Evolutionary conservation across 37 sponge, comb jelly and placozoan species (phyloP).

Genomic region (Amphimedon queenslandica): DNA sequence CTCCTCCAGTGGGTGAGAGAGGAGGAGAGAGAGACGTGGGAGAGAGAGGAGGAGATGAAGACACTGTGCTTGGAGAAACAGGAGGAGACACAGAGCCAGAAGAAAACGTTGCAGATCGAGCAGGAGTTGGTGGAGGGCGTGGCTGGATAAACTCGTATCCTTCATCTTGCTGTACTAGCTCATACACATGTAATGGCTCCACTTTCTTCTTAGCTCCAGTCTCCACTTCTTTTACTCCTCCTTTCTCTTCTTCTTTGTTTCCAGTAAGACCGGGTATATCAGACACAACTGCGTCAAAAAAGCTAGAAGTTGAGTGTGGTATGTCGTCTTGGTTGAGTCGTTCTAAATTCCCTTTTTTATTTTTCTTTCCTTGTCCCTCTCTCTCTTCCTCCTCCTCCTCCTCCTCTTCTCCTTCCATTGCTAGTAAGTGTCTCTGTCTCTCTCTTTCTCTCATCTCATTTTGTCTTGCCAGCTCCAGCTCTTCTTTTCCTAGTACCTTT

Average conservation of each 20-base stretch:
- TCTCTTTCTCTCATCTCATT: neutral
- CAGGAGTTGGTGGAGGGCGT: neutral
- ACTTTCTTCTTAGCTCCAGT: too few relatives aligned
- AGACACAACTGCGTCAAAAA: constrained; percentile 1
- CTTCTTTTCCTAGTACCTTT: neutral
- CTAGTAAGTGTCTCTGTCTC: neutral
- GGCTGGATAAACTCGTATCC: neutral
- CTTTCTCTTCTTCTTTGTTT: neutral
- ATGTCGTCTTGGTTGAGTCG: too few relatives aligned
- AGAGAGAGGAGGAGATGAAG: too few relatives aligned
- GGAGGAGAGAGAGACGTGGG: too few relatives aligned
- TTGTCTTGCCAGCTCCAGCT: neutral
- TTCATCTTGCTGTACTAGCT: neutral
- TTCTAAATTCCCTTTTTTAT: too few relatives aligned
- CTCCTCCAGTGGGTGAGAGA: too few relatives aligned
- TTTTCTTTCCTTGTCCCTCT: neutral
- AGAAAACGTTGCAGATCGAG: neutral
- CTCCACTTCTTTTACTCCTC: neutral
- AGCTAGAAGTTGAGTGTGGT: neutral
- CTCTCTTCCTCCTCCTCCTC: neutral
- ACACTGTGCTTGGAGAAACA: neutral
- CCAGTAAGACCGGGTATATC: neutral
- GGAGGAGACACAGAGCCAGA: neutral
- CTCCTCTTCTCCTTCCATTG: neutral
- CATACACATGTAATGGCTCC: neutral